These are phyloP conservation scores for Anisognathus igniventris DNA, from an alignment of 2,797 vertebrate species.

Conservation along the genomic window DNA sequence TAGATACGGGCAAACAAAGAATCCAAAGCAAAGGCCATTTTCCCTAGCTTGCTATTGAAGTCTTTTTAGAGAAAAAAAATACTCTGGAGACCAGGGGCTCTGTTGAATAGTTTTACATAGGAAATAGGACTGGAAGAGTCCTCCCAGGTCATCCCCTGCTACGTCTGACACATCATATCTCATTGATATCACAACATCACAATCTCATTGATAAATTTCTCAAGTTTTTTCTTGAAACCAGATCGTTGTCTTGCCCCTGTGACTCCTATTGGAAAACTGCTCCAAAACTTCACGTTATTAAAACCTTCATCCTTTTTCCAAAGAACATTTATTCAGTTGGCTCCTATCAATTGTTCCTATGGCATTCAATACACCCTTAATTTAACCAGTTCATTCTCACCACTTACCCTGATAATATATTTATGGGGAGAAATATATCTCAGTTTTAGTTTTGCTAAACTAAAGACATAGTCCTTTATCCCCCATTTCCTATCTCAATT, in stretches of 20 bases:
- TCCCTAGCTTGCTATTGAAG: constrained; percentile 37
- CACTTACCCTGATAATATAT: neutral
- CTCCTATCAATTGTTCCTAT: neutral
- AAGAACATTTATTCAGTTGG: neutral
- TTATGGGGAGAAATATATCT: neutral
- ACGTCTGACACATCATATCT: neutral
- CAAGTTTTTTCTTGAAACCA: constrained; percentile 37
- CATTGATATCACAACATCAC: constrained; percentile 52
- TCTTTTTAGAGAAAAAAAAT: constrained; percentile 50
- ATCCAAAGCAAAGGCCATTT: constrained; percentile 56
- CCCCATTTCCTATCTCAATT: neutral
- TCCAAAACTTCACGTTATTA: constrained; percentile 11
- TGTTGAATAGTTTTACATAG: constrained; percentile 60
- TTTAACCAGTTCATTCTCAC: neutral
- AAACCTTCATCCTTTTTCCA: constrained; percentile 1
- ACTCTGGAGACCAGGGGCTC: constrained; percentile 16
- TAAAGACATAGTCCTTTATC: neutral
- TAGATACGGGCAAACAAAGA: constrained; percentile 55
- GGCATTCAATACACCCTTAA: neutral
- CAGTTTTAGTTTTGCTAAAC: neutral
- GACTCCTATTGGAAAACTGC: neutral
- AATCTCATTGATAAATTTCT: constrained; percentile 60
- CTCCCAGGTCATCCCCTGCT: constrained; percentile 45
- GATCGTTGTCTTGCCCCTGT: constrained; percentile 25
- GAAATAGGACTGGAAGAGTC: constrained; percentile 38